A percentile compares a stretch with the other conserved stretches of the same genome.
phyloP scores from a whole-genome alignment of 2,113 vertebrate genomes.

The Chrysemys picta region DNA sequence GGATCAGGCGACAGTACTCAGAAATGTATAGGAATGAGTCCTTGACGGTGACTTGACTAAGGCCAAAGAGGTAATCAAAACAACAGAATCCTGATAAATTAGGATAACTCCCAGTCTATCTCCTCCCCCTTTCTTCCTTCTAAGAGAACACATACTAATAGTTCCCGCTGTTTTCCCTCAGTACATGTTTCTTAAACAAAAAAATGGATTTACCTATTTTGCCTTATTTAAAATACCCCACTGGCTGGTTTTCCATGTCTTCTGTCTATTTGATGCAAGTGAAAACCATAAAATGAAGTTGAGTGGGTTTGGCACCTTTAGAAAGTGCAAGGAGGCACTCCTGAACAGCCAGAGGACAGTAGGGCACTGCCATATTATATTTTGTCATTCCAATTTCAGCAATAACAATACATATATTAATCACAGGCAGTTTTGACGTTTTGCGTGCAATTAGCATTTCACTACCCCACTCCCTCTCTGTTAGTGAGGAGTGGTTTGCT shows the following conservation, averaged over 20 bases:
- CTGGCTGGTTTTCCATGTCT: slow-evolving; percentile 66
- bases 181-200: slow-evolving; percentile 20
- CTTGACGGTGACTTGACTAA: neutral
- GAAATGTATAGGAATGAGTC: neutral
- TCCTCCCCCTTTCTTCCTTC: neutral
- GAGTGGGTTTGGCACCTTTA: slow-evolving; percentile 79
- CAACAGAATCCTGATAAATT: neutral
- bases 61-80: neutral
- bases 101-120: neutral
- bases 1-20: neutral
- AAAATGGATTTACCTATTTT: slow-evolving; percentile 49
- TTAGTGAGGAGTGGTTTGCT: slow-evolving; percentile 46
- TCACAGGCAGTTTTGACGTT: slow-evolving; percentile 68
- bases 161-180: neutral
- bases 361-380: slow-evolving; percentile 65
- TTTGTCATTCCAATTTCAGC: slow-evolving; percentile 80
- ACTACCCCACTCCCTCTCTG: slow-evolving; percentile 41
- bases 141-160: neutral
- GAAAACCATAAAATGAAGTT: slow-evolving; percentile 76
- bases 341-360: slow-evolving; percentile 77
- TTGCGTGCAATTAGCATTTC: slow-evolving; percentile 73
- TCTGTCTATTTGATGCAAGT: slow-evolving; percentile 77
- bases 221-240: slow-evolving; percentile 52
- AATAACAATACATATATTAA: slow-evolving; percentile 75
- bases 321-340: slow-evolving; percentile 72